Evolutionary conservation across 2,888 invertebrate genomes (phyloP), one percentile per base, ranked within the genome.

Genomic region (Drosophila silvestris): DNA sequence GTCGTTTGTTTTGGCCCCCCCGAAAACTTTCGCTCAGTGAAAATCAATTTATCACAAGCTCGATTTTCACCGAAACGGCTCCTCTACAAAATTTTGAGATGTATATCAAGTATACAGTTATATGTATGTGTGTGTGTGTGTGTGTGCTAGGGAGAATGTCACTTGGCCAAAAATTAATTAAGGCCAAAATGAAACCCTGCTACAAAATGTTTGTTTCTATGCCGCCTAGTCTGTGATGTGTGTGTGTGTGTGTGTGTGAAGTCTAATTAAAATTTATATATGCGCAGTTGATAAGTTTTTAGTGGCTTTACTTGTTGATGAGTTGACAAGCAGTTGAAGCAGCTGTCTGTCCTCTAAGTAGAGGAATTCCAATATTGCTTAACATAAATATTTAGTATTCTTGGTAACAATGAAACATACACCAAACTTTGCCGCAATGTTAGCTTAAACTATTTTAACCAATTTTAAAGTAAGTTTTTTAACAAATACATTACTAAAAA

Each of bases 121-220:
- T 68, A 2, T 56, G 5, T 59, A 5, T 50, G 19, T 58, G 10
- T 51, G 28, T 28, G 28, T 54, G 5, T 33, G 54, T 57, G 51
- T 58, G 50, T 30, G 39, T 16, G 32, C 47, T 61, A 53, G 41
- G 62, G 65, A 56, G 63, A 81, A 79, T 86, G 85, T 87, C 85
- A 86, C 87, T 86, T 75, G 89, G 77, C 85, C 89, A 86, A 89
- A 84, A 86, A 86, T 89, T 86, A 86, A 86, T 86, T 86, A 86
- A 89, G 85, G 87, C 82, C 77, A 82, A 84, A 74, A 79, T 74
- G 82, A 77, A 74, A 63, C 64, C 58, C 69, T 51, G 69, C 70
- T 74, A 71, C 67, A 80, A 81, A 81, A 80, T 78, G 63, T 81
- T 69, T 66, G 79, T 81, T 77, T 81, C 79, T 70, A 81, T 77